Conservation (phyloP, 1,140 invertebrate genomes). For the Calephelis nemesis region DNA sequence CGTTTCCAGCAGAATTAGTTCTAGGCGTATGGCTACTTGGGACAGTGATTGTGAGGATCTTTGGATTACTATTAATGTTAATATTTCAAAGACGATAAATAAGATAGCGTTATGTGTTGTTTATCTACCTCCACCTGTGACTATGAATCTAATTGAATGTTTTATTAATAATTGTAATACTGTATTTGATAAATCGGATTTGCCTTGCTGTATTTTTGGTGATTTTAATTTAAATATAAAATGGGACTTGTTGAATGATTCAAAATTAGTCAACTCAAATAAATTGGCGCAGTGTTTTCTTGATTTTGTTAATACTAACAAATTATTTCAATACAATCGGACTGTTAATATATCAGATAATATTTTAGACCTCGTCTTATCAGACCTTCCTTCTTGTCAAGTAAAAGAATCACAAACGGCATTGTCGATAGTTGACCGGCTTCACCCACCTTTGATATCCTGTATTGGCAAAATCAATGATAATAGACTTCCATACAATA, state of each 20-base stretch:
- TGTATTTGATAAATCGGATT: conserved; percentile 4
- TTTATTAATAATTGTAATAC: conserved; percentile 29
- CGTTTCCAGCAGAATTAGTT: conserved; percentile 27
- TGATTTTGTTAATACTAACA: conserved; percentile 1
- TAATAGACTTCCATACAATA: not conserved
- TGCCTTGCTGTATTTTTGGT: conserved; percentile 25
- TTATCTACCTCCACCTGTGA: conserved; percentile 34
- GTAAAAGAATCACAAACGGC: no score
- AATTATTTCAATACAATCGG: no score
- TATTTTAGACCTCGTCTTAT: no score
- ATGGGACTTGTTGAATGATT: conserved; percentile 20
- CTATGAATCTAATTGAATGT: conserved; percentile 19
- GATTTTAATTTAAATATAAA: conserved; percentile 34
- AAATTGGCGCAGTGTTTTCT: not conserved
- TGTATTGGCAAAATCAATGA: conserved; percentile 2
- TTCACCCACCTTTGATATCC: not conserved
- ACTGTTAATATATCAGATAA: no score
- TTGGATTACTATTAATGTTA: conserved; percentile 31
- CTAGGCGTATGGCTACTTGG: conserved; percentile 22
- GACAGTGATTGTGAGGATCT: conserved; percentile 35
- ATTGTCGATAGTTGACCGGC: no score
- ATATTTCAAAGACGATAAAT: not conserved
- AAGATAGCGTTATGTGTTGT: conserved; percentile 26
- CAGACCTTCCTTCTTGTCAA: no score
- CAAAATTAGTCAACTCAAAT: conserved; percentile 1